These are phyloP conservation scores for Vesta saturnalis DNA, from an alignment of 2,888 invertebrate species.

Conservation along the genomic window DNA sequence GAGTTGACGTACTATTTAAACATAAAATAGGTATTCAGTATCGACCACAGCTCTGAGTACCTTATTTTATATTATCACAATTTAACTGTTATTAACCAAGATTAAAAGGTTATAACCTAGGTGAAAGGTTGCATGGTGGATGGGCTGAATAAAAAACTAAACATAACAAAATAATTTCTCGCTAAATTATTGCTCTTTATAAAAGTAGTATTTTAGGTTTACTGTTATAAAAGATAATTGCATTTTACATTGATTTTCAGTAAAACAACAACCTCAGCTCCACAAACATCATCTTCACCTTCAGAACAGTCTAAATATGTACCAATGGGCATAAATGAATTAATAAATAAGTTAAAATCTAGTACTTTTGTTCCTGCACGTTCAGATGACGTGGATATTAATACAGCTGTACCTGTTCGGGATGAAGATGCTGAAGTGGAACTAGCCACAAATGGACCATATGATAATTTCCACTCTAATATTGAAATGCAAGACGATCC, in stretches of 20 bases:
- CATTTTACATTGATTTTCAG: slow-evolving; percentile 53
- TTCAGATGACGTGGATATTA: slow-evolving; percentile 56
- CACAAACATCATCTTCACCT: slow-evolving; percentile 65
- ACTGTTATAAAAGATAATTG: not conserved
- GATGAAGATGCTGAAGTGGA: slow-evolving; percentile 53
- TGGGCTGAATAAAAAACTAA: slow-evolving; percentile 50
- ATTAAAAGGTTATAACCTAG: slow-evolving; percentile 49
- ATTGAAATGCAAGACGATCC: slow-evolving; percentile 66
- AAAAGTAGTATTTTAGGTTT: not conserved
- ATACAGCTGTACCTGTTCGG: slow-evolving; percentile 54
- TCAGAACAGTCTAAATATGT: slow-evolving; percentile 32
- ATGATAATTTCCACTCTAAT: slow-evolving; percentile 64
- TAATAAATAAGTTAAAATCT: slow-evolving; percentile 67
- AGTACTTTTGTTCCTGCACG: slow-evolving; percentile 60
- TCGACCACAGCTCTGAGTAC: slow-evolving; percentile 27
- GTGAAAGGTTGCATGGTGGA: slow-evolving; percentile 56
- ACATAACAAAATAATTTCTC: slow-evolving; percentile 32
- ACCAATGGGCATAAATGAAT: slow-evolving; percentile 66
- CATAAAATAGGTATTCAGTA: not conserved
- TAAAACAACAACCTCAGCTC: slow-evolving; percentile 68
- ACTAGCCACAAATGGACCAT: slow-evolving; percentile 69
- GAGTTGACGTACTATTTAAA: too few species aligned
- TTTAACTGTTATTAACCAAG: not conserved
- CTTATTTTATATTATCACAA: slow-evolving; percentile 4
- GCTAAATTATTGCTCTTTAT: slow-evolving; percentile 13